Percentiles rank a stretch among this genome's conserved stretches.
These are phyloP conservation scores for Casuarius casuarius DNA, from an alignment of 2,113 vertebrate genomes.

Conservation along the genomic window DNA sequence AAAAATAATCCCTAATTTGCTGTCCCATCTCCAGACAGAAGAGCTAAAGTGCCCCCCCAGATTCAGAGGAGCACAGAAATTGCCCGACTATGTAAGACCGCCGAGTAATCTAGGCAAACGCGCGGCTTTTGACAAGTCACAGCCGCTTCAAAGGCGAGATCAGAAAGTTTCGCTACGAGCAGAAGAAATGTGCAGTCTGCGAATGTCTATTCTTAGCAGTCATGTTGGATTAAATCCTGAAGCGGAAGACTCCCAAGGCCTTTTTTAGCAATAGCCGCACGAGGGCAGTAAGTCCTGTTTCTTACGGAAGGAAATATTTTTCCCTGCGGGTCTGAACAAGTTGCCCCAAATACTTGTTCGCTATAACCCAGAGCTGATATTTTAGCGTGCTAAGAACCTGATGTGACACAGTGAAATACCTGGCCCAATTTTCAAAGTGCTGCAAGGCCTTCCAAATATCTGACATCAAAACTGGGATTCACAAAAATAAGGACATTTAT, in stretches of 20 bases:
- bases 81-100: neutral
- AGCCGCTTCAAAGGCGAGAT: neutral
- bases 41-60: neutral
- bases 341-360: neutral
- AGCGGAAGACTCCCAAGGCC: accelerated
- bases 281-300: neutral
- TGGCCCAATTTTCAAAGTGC: neutral
- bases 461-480: neutral
- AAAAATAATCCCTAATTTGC: neutral
- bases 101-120: neutral
- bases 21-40: neutral
- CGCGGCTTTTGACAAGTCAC: neutral
- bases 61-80: neutral
- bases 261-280: neutral
- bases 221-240: neutral
- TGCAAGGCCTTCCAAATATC: neutral
- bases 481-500: neutral
- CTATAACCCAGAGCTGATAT: neutral
- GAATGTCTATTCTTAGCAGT: neutral
- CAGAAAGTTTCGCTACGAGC: neutral
- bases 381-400: neutral
- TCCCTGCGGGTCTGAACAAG: accelerated
- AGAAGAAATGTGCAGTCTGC: neutral
- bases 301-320: neutral
- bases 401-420: neutral